Base-by-base conservation (phyloP, 2,113 vertebrate species). In the Scalopus aquaticus region DNA sequence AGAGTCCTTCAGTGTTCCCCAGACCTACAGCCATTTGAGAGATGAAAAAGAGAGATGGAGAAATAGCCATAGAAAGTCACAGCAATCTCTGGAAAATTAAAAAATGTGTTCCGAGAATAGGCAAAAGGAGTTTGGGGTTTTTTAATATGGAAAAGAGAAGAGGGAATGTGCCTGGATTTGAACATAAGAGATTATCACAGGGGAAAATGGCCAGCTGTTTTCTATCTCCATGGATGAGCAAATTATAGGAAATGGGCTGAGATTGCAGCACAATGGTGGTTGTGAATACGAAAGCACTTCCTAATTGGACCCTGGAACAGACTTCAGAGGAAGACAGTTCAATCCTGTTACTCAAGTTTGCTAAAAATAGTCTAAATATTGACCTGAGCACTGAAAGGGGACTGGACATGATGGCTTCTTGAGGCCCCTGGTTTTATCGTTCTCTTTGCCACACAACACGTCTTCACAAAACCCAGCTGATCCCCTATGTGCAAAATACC, bases 161-260 rank as follows among this genome's bases (percentile, higher is more conserved):
- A 12, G 19, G 46, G 9, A 26, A 54, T 54, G 30, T 82, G 78
- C 6, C 13, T 37, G 19, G 37, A 60, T 70, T 86, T 62, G 69
- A 91, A 77, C 37, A 9, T 22, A 56, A 89, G 80, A 90, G 54
- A 93, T 88, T 58, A 93, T 93, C 60, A 80, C 46, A 10, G 37
- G 67, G 85, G 79, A 65, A 49, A 94, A 79, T 65, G 42, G 84
- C 60, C 92, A 95, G 84, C 93, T 96, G 93, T 92, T 96, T 92
- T 94, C 84, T 49, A 87, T 95, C 76, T 94, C 91, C 67, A 35
- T 2, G 42, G 65, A 95, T 28, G 76, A 88, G 88, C 56, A 95
- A 91, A 97, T 92, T 78, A 64, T 92, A 88, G 92, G 94, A 94
- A 97, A 93, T 78, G 42, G 96, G 87, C 60, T 51, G 77, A 95